Base-by-base conservation (phyloP, 2,113 vertebrate species). In the Hippocampus mohnikei region DNA sequence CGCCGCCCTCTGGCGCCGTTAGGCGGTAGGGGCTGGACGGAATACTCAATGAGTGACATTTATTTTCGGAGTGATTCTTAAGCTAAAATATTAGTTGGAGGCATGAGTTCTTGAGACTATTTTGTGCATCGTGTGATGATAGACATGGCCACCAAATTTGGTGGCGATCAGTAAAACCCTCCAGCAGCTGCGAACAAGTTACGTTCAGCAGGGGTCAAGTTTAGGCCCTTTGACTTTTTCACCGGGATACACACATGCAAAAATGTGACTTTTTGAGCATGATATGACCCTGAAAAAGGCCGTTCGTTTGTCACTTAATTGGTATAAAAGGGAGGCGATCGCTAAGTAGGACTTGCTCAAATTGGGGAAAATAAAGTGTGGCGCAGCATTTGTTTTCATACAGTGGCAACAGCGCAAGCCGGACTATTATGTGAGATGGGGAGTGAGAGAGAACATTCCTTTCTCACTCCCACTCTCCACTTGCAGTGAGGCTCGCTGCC, bases 371-470 rank as follows among this genome's bases (percentile, higher is more conserved):
- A 16, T 8, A 15, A 79, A 79, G 25, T 16, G 69, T 69, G 73
- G 84, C 78, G 74, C 71, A 74, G 79, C 80, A 84, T 87, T 84
- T 76, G 82, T 83, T 67, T 37, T 87, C 84, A 82, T 85, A 18
- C 15, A 58, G 37, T 25, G 85, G 65, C 70, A 56, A 56, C n/a
- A 59, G 71, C 79, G 84, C 75, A 72, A 69, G 76, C 78, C 70
- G 75, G 84, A 70, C 85, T 84, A 81, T 86, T 84, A 81, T 87
- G 76, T 75, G 83, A 83, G 78, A 89, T 84, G 67, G 76, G 77
- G 81, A 77, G 74, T 75, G 86, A 75, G 82, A 84, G 88, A 84
- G 88, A 90, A 88, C 95, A 95, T 98, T 97, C 95, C 95, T 94
- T 93, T 95, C 85, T 82, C 94, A 94, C 94, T 94, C 92, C 93